Percentiles rank a stretch among this genome's conserved stretches.
These are phyloP conservation scores for Habropoda laboriosa DNA, from an alignment of 1,140 invertebrate species.

Conservation along the genomic window DNA sequence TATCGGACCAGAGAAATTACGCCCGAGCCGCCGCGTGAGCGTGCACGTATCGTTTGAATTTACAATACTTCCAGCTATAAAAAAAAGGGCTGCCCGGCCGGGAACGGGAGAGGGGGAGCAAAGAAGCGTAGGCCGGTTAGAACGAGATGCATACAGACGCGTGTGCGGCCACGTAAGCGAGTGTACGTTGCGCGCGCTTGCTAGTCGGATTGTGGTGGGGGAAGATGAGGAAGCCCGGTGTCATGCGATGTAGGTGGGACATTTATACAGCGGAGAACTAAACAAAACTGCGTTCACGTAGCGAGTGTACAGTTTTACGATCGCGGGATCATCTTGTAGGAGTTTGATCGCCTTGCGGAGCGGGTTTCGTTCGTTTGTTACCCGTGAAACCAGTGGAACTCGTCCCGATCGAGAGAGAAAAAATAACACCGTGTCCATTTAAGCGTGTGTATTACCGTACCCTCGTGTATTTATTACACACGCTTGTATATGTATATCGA, in stretches of 20 bases:
- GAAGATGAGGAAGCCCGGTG: conserved; percentile 39
- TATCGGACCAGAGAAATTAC: conserved; percentile 71
- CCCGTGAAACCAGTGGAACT: not conserved
- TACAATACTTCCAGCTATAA: conserved; percentile 75
- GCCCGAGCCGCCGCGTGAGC: conserved; percentile 37
- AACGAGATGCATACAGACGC: conserved; percentile 27
- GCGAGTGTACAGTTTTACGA: conserved; percentile 70
- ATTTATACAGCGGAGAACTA: conserved; percentile 64
- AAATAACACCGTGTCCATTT: not conserved
- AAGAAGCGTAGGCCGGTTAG: conserved; percentile 43
- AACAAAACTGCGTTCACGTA: conserved; percentile 70
- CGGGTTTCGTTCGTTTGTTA: not conserved
- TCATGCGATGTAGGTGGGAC: conserved; percentile 59
- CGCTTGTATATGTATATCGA: too few relatives aligned
- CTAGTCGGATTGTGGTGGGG: not conserved
- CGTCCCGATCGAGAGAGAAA: not conserved
- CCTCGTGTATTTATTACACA: not conserved
- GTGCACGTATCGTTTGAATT: conserved; percentile 71
- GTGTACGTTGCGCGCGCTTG: too few relatives aligned
- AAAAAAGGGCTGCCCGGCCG: conserved; percentile 51
- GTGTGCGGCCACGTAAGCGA: conserved; percentile 1
- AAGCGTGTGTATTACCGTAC: too few relatives aligned
- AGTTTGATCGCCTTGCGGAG: conserved; percentile 7
- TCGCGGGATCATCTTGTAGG: conserved; percentile 43
- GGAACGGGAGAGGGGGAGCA: conserved; percentile 45